Conservation (phyloP, 2,797 vertebrate genomes). For the Phyllotis vaccarum region DNA sequence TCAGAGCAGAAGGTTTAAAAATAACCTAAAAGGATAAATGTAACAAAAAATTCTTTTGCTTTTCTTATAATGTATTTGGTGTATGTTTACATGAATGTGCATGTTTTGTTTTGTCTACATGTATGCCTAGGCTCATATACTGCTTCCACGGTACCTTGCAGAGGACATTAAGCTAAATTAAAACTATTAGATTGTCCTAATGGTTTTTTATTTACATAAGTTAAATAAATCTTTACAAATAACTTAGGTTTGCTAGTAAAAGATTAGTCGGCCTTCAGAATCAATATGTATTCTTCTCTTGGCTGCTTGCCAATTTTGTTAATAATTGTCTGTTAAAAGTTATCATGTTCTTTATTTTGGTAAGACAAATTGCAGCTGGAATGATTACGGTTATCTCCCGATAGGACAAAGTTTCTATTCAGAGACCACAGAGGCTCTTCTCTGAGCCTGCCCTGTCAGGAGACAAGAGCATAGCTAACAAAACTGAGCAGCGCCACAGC, state of each 20-base stretch:
- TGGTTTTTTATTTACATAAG: background rate
- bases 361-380: background rate
- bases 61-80: background rate
- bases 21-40: background rate
- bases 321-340: background rate
- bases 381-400: background rate
- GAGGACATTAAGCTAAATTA: background rate
- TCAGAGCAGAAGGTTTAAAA: background rate
- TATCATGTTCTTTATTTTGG: background rate
- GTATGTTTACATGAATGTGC: background rate
- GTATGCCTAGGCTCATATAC: background rate
- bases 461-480: background rate
- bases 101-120: background rate
- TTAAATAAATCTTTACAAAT: background rate
- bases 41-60: background rate
- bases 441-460: background rate
- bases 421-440: background rate
- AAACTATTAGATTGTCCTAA: background rate
- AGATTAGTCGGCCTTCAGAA: background rate
- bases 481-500: background rate
- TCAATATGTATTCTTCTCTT: background rate
- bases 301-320: background rate
- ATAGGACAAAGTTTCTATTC: background rate
- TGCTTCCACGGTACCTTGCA: background rate
- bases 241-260: background rate